These are phyloP conservation scores for Sclerurus mexicanus DNA, from an alignment of 2,113 vertebrate species.

Conservation along the genomic window DNA sequence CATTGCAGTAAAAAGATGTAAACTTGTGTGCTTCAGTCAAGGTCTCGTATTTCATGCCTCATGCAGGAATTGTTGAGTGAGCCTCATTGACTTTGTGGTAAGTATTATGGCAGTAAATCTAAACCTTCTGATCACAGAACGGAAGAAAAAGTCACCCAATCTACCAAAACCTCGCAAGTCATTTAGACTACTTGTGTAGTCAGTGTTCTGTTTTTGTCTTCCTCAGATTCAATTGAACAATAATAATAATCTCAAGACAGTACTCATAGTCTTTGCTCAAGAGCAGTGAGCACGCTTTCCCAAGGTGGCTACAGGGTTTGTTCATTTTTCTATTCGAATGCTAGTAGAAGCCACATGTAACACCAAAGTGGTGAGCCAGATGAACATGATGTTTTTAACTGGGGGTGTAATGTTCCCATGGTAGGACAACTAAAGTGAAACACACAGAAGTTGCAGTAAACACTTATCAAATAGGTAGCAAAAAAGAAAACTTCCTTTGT, in stretches of 20 bases:
- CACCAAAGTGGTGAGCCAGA: neutral
- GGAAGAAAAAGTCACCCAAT: neutral
- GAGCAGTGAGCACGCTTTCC: neutral
- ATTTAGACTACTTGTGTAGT: neutral
- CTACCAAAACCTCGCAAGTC: neutral
- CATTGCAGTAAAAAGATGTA: neutral
- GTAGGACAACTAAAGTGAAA: neutral
- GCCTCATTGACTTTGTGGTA: neutral
- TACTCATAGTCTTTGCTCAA: neutral
- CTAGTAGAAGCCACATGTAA: neutral
- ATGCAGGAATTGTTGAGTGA: neutral
- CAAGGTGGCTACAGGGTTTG: neutral
- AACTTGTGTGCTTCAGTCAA: neutral
- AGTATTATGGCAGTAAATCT: neutral
- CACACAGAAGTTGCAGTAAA: neutral
- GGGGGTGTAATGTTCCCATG: neutral
- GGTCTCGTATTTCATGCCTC: neutral
- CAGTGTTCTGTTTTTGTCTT: neutral
- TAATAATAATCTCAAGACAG: neutral
- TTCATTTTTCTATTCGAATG: neutral
- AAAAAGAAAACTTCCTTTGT: conserved; percentile 38
- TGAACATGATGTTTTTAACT: neutral
- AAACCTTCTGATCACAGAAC: accelerated
- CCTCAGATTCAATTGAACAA: neutral
- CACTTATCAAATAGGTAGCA: conserved; percentile 6